Conservation (phyloP, 2,888 invertebrate species). For the Eupithecia exiguata region DNA sequence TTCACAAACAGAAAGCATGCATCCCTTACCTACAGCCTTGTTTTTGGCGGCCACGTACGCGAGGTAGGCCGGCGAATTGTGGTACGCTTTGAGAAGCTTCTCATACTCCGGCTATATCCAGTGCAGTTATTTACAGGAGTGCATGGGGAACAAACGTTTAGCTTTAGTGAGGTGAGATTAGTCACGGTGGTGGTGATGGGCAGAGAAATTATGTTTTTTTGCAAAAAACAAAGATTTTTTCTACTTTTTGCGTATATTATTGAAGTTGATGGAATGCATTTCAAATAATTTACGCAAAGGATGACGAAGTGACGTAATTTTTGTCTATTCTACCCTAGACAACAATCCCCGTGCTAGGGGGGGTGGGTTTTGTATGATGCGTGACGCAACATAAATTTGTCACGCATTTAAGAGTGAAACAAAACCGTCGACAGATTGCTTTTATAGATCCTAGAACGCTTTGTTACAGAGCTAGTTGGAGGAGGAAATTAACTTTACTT, state of each 20-base stretch:
- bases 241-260: too few species aligned
- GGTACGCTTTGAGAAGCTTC: slow-evolving; percentile 96
- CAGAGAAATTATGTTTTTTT: slow-evolving; percentile 11
- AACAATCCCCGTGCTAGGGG: too few species aligned
- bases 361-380: too few species aligned
- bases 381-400: too few species aligned
- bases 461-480: too few species aligned
- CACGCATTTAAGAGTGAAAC: too few species aligned
- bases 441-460: too few species aligned
- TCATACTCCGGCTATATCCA: slow-evolving; percentile 91
- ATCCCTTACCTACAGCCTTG: slow-evolving; percentile 89
- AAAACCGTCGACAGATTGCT: too few species aligned
- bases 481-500: not conserved
- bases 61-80: slow-evolving; percentile 97
- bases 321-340: too few species aligned
- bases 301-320: too few species aligned
- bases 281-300: too few species aligned
- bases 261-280: too few species aligned
- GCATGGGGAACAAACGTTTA: slow-evolving; percentile 74
- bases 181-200: slow-evolving; percentile 57
- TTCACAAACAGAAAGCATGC: slow-evolving; percentile 28
- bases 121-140: slow-evolving; percentile 69
- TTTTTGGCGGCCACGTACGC: slow-evolving; percentile 97
- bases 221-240: not conserved
- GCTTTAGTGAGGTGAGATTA: slow-evolving; percentile 67